phyloP scores from a whole-genome alignment of 2,888 invertebrate species.

The Lissonota sp. region DNA sequence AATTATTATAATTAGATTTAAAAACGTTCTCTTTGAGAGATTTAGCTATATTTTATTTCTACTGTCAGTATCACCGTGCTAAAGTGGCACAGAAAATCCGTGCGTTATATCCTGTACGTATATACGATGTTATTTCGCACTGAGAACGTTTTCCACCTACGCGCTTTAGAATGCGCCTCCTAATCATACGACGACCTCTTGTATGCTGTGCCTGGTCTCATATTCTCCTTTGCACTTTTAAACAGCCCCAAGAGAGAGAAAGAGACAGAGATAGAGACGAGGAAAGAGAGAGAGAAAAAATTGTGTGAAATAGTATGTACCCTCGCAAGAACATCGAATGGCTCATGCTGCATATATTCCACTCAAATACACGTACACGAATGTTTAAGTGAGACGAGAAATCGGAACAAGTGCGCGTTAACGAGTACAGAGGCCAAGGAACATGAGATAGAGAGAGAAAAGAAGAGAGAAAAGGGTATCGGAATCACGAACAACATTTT shows the following conservation, averaged over 20 bases:
- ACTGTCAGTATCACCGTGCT: constrained; percentile 24
- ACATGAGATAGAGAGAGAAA: constrained; percentile 17
- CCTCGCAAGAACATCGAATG: constrained; percentile 22
- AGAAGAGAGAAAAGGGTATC: constrained; percentile 28
- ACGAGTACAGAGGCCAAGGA: constrained; percentile 23
- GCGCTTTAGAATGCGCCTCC: constrained; percentile 29
- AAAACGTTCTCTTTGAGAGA: neutral
- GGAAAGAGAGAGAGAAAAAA: neutral
- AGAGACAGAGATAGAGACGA: neutral
- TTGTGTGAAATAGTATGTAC: constrained; percentile 27
- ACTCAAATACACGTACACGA: neutral
- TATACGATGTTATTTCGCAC: constrained; percentile 15
- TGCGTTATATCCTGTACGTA: neutral
- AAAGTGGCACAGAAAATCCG: constrained; percentile 4
- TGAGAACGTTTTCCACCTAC: constrained; percentile 44
- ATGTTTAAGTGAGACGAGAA: constrained; percentile 11
- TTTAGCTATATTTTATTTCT: neutral
- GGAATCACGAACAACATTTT: constrained; percentile 36
- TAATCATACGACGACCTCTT: constrained; percentile 18
- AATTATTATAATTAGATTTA: neutral
- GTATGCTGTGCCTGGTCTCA: constrained; percentile 13
- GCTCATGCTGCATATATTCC: neutral
- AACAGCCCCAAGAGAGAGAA: neutral
- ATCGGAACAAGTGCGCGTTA: constrained; percentile 33
- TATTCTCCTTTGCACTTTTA: constrained; percentile 11